A percentile compares a stretch with the other conserved stretches of the same genome.
Conservation (phyloP, 2,113 vertebrate species). For the Tamias sibiricus region DNA sequence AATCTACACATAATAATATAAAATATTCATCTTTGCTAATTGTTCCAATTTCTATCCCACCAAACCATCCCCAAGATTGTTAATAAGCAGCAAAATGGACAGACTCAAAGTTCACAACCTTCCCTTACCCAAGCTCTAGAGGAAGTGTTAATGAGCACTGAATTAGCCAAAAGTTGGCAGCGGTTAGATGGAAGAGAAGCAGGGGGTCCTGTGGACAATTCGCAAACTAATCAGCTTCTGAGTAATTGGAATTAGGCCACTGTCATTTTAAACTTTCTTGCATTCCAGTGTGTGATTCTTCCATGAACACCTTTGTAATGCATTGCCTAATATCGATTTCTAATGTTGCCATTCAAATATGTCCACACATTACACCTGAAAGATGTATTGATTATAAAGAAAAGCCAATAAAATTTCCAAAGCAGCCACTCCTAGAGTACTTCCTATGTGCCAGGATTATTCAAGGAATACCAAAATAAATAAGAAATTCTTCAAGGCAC, state of each 20-base stretch:
- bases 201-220: conserved; percentile 48
- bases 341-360: conserved; percentile 19
- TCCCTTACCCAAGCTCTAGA: conserved; percentile 51
- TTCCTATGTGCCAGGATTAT: neutral
- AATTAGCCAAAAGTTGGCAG: conserved; percentile 76
- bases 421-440: neutral
- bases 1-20: neutral
- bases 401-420: conserved; percentile 15
- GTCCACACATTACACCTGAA: neutral
- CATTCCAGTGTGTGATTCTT: neutral
- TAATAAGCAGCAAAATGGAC: conserved; percentile 62
- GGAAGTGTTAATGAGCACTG: conserved; percentile 69
- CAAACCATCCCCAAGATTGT: conserved; percentile 24
- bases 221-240: conserved; percentile 67
- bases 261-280: conserved; percentile 64
- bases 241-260: conserved; percentile 61
- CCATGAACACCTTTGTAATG: neutral
- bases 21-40: conserved; percentile 23
- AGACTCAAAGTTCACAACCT: conserved; percentile 55
- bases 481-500: neutral
- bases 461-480: neutral
- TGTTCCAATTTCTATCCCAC: neutral
- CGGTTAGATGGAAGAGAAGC: conserved; percentile 63
- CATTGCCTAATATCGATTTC: conserved; percentile 7
- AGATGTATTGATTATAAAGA: conserved; percentile 13